Evolutionary conservation across 2,888 invertebrate genomes (phyloP).

Genomic region (Epirrhoe tristata): DNA sequence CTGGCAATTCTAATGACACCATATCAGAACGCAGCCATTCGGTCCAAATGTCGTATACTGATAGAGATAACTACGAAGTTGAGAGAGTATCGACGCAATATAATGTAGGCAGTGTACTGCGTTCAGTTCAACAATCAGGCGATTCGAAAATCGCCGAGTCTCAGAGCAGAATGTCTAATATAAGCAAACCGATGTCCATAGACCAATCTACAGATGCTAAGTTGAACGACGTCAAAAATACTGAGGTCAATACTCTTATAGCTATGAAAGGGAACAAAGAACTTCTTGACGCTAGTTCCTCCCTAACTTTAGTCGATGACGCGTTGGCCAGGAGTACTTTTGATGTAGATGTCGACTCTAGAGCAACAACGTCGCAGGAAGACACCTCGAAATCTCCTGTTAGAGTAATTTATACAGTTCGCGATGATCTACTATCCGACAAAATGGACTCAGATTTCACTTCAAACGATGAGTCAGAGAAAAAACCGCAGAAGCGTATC

Average conservation of each 20-base stretch:
- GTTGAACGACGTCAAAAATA: constrained; percentile 49
- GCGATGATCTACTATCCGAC: constrained; percentile 17
- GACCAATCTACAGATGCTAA: constrained; percentile 53
- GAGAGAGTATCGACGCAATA: constrained; percentile 42
- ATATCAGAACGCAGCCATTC: constrained; percentile 31
- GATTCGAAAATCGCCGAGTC: constrained; percentile 40
- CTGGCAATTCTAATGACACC: constrained; percentile 42
- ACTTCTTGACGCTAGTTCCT: constrained; percentile 63
- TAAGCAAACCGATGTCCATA: constrained; percentile 48
- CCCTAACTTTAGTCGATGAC: constrained; percentile 72
- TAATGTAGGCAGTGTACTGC: constrained; percentile 24
- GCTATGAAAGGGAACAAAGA: constrained; percentile 70
- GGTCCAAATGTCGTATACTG: constrained; percentile 2
- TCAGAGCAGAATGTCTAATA: constrained; percentile 42
- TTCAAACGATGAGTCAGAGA: constrained; percentile 46
- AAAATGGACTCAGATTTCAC: constrained; percentile 49
- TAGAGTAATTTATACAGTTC: constrained; percentile 52
- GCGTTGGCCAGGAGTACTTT: constrained; percentile 37
- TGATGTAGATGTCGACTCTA: constrained; percentile 19
- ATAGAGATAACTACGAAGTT: constrained; percentile 31
- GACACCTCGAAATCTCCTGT: constrained; percentile 44
- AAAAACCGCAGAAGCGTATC: constrained; percentile 60
- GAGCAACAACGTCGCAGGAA: constrained; percentile 5
- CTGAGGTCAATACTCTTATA: constrained; percentile 68
- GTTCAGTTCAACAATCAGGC: constrained; percentile 38